Conservation (phyloP, 2,888 invertebrate species). For the Xylophagus ater region DNA sequence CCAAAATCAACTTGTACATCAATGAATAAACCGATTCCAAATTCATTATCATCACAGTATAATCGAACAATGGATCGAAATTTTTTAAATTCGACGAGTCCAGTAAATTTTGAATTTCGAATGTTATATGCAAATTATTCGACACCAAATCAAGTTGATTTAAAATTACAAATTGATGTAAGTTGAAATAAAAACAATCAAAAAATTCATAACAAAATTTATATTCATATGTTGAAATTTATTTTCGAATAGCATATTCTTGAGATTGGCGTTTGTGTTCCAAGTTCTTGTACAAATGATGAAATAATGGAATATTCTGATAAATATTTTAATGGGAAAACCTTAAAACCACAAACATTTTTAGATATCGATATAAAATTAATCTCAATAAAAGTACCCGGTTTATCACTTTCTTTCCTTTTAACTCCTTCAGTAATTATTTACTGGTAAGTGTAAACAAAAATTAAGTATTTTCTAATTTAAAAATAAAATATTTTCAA, state of each 20-base stretch:
- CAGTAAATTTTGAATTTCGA: conserved; percentile 4
- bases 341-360: conserved; percentile 1
- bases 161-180: conserved; percentile 4
- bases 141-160: conserved; percentile 3
- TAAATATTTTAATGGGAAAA: conserved; percentile 2
- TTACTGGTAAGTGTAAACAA: neutral
- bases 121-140: conserved; percentile 10
- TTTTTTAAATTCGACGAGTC: neutral
- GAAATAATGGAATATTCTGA: conserved; percentile 5
- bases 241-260: conserved; percentile 6
- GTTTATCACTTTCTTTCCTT: neutral
- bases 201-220: neutral
- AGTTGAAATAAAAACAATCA: neutral
- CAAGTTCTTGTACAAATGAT: conserved; percentile 1
- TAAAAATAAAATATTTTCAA: neutral
- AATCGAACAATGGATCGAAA: neutral
- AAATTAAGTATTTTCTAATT: neutral
- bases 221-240: too few relatives aligned
- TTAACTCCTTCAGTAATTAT: neutral
- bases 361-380: conserved; percentile 1
- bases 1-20: neutral
- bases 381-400: neutral
- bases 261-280: conserved; percentile 11
- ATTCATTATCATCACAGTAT: neutral
- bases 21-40: neutral